Percentiles rank a stretch among this genome's conserved stretches.
These are phyloP conservation scores for Engystomops pustulosus DNA, from an alignment of 2,113 vertebrate genomes.

Conservation along the genomic window DNA sequence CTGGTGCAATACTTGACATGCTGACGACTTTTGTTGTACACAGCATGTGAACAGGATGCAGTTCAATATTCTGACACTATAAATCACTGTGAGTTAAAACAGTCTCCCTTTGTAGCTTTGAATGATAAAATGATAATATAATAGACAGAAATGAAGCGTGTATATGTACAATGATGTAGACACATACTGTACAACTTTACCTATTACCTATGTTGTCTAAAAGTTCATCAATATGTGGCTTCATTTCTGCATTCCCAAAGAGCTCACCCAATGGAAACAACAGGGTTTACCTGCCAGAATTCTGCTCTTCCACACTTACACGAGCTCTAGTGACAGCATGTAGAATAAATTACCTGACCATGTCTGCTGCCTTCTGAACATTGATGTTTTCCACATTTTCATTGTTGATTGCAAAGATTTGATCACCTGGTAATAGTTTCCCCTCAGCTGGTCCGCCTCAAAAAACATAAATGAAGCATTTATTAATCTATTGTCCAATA, in stretches of 20 bases:
- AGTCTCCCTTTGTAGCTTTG: too few relatives aligned
- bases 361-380: constrained; percentile 77
- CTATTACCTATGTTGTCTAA: background rate
- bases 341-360: constrained; percentile 81
- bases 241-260: background rate
- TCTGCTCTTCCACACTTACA: constrained; percentile 11
- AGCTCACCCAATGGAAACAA: background rate
- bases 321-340: background rate
- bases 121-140: too few relatives aligned
- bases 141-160: too few relatives aligned
- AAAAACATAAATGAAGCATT: background rate
- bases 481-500: background rate
- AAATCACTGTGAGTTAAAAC: too few relatives aligned
- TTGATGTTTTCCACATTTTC: constrained; percentile 75
- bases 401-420: constrained; percentile 87
- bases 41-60: too few relatives aligned
- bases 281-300: background rate
- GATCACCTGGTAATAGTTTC: constrained; percentile 89
- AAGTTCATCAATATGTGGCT: background rate
- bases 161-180: too few relatives aligned
- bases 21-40: too few relatives aligned
- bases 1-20: too few relatives aligned
- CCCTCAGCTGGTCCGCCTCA: constrained; percentile 90
- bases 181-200: too few relatives aligned
- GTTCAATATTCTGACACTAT: too few relatives aligned